Conservation (phyloP, 1,140 invertebrate genomes). For the Drosophila grimshawi region DNA sequence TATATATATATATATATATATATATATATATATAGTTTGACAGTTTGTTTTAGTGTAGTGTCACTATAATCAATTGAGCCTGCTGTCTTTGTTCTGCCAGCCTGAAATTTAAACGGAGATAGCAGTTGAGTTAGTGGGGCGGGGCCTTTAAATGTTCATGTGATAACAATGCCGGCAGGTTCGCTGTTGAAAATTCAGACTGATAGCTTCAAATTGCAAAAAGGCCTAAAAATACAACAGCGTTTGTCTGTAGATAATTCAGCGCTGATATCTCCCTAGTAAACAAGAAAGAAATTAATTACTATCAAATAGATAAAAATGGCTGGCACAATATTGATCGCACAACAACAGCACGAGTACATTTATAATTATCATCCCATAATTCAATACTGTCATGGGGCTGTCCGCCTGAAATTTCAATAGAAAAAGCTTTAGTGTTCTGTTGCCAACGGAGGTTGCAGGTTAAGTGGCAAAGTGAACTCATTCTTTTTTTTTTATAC, state of each 20-base stretch:
- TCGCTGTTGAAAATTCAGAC: conserved; percentile 38
- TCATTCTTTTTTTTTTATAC: neutral
- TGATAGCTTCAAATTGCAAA: conserved; percentile 30
- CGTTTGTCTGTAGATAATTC: conserved; percentile 8
- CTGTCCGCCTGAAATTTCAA: conserved; percentile 57
- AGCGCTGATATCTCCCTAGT: conserved; percentile 23
- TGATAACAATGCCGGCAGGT: conserved; percentile 10
- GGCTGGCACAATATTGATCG: conserved; percentile 29
- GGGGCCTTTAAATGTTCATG: conserved; percentile 10
- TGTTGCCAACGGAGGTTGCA: conserved; percentile 3
- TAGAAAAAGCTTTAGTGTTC: conserved; percentile 11
- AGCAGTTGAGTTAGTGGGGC: neutral
- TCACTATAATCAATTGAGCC: conserved; percentile 11
- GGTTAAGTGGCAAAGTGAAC: neutral
- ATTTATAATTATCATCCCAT: conserved; percentile 28
- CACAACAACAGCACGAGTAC: conserved; percentile 17
- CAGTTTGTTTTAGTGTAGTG: neutral
- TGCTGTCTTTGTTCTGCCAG: conserved; percentile 9
- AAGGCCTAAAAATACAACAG: neutral
- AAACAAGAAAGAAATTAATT: conserved; percentile 10
- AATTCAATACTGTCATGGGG: conserved; percentile 25
- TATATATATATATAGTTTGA: no score
- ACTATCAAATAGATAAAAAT: conserved; percentile 39
- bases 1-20: no score
- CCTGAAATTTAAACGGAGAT: conserved; percentile 36